Percentiles rank a stretch among this genome's conserved stretches.
These are phyloP conservation scores for Petroica traversi DNA, from an alignment of 2,113 vertebrate species.

Conservation along the genomic window DNA sequence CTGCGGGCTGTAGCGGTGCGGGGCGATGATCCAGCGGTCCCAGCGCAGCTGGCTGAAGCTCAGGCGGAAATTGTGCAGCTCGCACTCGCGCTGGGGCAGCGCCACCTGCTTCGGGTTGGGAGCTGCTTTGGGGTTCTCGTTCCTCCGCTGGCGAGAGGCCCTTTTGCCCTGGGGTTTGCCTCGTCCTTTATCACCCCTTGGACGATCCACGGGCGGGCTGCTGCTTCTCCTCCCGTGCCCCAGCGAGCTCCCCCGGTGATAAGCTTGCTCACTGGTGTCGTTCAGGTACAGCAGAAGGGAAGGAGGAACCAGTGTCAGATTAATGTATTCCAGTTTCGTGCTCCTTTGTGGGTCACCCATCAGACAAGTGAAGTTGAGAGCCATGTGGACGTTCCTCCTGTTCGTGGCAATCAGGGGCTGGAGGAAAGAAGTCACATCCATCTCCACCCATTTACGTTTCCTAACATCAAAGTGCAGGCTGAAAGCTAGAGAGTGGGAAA, in stretches of 20 bases:
- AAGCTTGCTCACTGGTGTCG: slow-evolving; percentile 82
- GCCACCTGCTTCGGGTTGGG: slow-evolving; percentile 72
- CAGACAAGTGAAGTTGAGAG: slow-evolving; percentile 82
- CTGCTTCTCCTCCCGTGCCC: background rate
- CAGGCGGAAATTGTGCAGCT: slow-evolving; percentile 87
- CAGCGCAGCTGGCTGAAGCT: slow-evolving; percentile 90
- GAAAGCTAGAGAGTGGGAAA: slow-evolving; percentile 69
- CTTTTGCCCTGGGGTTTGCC: background rate
- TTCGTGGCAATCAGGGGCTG: slow-evolving; percentile 77
- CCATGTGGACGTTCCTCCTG: slow-evolving; percentile 78
- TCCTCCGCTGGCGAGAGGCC: slow-evolving; percentile 71
- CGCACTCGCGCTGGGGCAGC: slow-evolving; percentile 84
- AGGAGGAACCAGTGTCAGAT: slow-evolving; percentile 72
- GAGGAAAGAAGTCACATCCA: slow-evolving; percentile 86
- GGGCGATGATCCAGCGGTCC: slow-evolving; percentile 93
- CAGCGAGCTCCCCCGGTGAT: slow-evolving; percentile 64
- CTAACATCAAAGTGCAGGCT: slow-evolving; percentile 62
- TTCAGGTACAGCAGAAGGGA: slow-evolving; percentile 90
- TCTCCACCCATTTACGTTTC: slow-evolving; percentile 81
- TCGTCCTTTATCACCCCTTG: background rate
- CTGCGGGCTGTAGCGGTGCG: slow-evolving; percentile 89
- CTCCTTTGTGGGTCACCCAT: slow-evolving; percentile 16
- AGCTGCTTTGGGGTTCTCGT: slow-evolving; percentile 8
- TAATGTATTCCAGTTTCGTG: background rate
- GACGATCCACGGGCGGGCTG: background rate